Percentiles rank a stretch among this genome's conserved stretches.
Evolutionary conservation across 1,140 invertebrate species (phyloP).

Genomic region (Drosophila persimilis): DNA sequence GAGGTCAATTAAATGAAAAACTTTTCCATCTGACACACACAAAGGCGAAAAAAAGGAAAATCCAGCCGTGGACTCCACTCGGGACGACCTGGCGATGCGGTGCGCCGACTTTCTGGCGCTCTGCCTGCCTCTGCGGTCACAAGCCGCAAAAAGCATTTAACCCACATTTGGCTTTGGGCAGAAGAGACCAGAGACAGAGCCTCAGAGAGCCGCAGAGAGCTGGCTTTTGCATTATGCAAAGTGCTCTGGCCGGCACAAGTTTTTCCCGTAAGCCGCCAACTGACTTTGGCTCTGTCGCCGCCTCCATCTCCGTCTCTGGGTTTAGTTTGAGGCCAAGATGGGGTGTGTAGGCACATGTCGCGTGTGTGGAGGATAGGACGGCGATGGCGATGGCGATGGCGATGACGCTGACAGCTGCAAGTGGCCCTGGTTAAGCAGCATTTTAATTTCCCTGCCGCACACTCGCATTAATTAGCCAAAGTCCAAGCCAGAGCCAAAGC

Average conservation of each 20-base stretch:
- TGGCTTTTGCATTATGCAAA: slow-evolving; percentile 57
- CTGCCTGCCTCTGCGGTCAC: slow-evolving; percentile 33
- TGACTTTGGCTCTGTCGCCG: slow-evolving; percentile 15
- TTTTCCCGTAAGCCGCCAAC: slow-evolving; percentile 9
- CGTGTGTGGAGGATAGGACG: slow-evolving; percentile 8
- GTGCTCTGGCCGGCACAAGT: slow-evolving; percentile 30
- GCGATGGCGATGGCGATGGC: slow-evolving; percentile 19
- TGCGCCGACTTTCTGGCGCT: slow-evolving; percentile 29
- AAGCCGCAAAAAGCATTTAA: slow-evolving; percentile 77
- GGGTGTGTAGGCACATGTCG: slow-evolving; percentile 40
- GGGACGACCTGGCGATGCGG: too few relatives aligned
- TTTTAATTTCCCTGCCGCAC: slow-evolving; percentile 65
- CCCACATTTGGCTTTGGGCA: slow-evolving; percentile 64
- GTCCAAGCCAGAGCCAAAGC: slow-evolving; percentile 13
- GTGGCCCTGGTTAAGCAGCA: slow-evolving; percentile 59
- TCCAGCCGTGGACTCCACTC: too few relatives aligned
- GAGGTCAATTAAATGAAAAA: slow-evolving; percentile 66
- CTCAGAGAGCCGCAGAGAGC: slow-evolving; percentile 27
- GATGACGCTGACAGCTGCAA: slow-evolving; percentile 37
- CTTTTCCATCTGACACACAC: slow-evolving; percentile 61
- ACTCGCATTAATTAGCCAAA: slow-evolving; percentile 71
- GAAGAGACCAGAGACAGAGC: slow-evolving; percentile 32
- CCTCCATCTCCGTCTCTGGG: neutral
- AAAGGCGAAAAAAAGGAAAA: slow-evolving; percentile 5
- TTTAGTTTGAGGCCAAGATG: slow-evolving; percentile 21